Evolutionary conservation across 1,140 invertebrate species (phyloP).

Genomic region (Tyrophagus putrescentiae): DNA sequence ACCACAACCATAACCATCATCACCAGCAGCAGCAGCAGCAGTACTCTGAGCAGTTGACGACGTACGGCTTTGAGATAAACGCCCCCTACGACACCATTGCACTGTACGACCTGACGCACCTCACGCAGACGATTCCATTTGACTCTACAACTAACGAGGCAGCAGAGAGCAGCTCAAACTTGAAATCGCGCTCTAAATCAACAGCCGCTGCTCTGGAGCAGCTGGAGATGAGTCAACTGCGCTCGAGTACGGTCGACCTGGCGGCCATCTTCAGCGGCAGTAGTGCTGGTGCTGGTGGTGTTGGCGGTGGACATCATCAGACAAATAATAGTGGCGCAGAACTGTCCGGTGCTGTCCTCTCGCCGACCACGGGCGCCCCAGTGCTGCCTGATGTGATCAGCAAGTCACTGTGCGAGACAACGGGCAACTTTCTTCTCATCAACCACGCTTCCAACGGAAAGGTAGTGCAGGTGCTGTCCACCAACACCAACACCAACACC

Average conservation of each 20-base stretch:
- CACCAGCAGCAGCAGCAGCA: too few relatives aligned
- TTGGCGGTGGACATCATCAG: neutral
- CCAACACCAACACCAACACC: too few relatives aligned
- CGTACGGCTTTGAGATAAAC: slow-evolving; percentile 3
- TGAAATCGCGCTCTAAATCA: too few relatives aligned
- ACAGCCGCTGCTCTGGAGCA: neutral
- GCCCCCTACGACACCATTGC: slow-evolving; percentile 3
- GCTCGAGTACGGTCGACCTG: neutral
- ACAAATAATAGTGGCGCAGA: neutral
- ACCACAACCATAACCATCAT: neutral
- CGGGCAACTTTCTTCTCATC: slow-evolving; percentile 1
- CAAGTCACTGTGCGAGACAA: neutral
- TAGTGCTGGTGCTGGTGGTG: neutral
- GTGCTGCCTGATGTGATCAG: neutral
- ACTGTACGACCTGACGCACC: neutral
- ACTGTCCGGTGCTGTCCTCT: neutral
- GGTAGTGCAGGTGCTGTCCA: too few relatives aligned
- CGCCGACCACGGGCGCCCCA: neutral
- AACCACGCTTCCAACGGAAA: too few relatives aligned
- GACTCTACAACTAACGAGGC: neutral
- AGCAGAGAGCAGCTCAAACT: neutral
- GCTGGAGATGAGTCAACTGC: neutral
- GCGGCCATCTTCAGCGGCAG: neutral
- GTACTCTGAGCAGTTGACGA: neutral
- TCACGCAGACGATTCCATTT: neutral